These are phyloP conservation scores for Panorpa germanica DNA, from an alignment of 2,888 invertebrate genomes.

Conservation along the genomic window DNA sequence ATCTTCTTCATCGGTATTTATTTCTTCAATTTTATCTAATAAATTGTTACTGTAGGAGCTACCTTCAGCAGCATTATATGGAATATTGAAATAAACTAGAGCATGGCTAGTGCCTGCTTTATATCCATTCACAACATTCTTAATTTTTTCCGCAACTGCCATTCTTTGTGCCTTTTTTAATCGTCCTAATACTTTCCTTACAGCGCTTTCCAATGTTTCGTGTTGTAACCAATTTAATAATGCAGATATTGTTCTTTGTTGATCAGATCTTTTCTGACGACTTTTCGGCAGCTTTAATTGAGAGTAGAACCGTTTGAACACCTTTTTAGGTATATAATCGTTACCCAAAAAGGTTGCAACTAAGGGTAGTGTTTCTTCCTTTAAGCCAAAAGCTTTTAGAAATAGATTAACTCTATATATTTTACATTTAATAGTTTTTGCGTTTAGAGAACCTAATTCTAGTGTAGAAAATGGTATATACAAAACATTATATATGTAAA, in stretches of 20 bases:
- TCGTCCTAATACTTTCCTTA: constrained; percentile 42
- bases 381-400: constrained; percentile 38
- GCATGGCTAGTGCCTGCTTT: constrained; percentile 34
- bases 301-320: constrained; percentile 50
- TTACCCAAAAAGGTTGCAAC: constrained; percentile 75
- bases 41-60: constrained; percentile 10
- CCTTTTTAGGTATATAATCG: constrained; percentile 56
- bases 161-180: constrained; percentile 34
- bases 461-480: constrained; percentile 64
- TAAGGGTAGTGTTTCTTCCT: constrained; percentile 50
- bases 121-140: constrained; percentile 44
- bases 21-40: constrained; percentile 11
- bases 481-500: constrained; percentile 67
- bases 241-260: constrained; percentile 48
- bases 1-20: constrained; percentile 3
- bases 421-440: constrained; percentile 40
- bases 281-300: constrained; percentile 38
- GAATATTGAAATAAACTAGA: constrained; percentile 32
- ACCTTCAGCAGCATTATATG: constrained; percentile 12
- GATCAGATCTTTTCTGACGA: constrained; percentile 31
- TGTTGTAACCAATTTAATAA: constrained; percentile 59
- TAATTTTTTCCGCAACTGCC: constrained; percentile 33
- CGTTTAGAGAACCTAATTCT: too few species aligned
- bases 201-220: constrained; percentile 47
- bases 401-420: constrained; percentile 55